A percentile compares a stretch with the other conserved stretches of the same genome.
Evolutionary conservation across 2,888 invertebrate genomes (phyloP).

Genomic region (Allolobophora icterica): DNA sequence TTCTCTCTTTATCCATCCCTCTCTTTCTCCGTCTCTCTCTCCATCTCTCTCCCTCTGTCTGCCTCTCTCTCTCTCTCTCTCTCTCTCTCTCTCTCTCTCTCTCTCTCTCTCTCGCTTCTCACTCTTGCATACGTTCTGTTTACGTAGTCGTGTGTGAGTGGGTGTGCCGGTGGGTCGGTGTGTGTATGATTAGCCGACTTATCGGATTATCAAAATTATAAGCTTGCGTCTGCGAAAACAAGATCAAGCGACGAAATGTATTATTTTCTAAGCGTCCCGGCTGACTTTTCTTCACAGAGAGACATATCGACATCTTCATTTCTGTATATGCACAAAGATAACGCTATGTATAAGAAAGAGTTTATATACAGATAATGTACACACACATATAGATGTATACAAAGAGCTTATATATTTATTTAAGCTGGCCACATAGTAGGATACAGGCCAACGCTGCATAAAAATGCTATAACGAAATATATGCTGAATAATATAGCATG

Average conservation of each 20-base stretch:
- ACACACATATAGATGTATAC: neutral
- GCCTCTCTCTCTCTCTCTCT: neutral
- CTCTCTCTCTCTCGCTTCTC: neutral
- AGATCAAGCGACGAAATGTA: neutral
- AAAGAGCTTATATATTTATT: neutral
- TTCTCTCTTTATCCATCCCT: neutral
- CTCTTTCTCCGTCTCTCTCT: neutral
- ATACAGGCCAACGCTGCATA: neutral
- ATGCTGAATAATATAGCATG: neutral
- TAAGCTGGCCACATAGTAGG: too few relatives aligned
- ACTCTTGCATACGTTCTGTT: neutral
- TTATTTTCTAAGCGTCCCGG: neutral
- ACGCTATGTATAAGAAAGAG: neutral
- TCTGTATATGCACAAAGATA: neutral
- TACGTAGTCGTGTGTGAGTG: conserved; percentile 15
- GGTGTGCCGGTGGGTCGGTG: neutral
- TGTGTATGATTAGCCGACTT: conserved; percentile 15
- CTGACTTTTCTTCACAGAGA: neutral
- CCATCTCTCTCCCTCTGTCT: neutral
- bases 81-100: neutral
- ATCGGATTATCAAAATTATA: conserved; percentile 20
- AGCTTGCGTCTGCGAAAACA: neutral
- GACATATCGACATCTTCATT: neutral
- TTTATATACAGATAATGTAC: neutral
- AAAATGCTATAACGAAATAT: neutral